Conservation (phyloP, 2,797 vertebrate genomes). For the Clarias pachynema region DNA sequence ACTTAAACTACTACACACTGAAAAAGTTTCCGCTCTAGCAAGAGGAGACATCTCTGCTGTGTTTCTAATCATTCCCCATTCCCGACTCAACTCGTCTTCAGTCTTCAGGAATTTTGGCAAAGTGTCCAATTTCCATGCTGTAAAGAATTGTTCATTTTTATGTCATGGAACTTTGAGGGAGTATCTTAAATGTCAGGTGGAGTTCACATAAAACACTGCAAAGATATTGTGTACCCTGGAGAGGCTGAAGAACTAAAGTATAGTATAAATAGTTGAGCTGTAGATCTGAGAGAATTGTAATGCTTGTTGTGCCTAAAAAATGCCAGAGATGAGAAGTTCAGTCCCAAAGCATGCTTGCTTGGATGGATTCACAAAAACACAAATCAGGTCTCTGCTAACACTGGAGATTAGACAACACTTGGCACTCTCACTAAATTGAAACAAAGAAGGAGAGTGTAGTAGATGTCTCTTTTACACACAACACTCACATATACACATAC, state of each 20-base stretch:
- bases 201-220: not conserved
- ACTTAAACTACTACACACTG: not conserved
- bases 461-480: conserved; percentile 10
- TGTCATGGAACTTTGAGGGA: conserved; percentile 15
- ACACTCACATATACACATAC: conserved; percentile 27
- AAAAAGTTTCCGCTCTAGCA: not conserved
- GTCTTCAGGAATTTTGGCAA: conserved; percentile 26
- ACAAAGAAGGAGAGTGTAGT: conserved; percentile 51
- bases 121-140: conserved; percentile 10
- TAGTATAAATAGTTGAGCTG: not conserved
- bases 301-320: not conserved
- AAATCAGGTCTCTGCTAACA: conserved; percentile 56
- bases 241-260: not conserved
- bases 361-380: not conserved
- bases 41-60: not conserved
- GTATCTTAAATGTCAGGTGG: conserved; percentile 1
- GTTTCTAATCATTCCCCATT: conserved; percentile 19
- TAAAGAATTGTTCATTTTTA: not conserved
- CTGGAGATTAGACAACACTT: conserved; percentile 53
- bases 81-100: not conserved
- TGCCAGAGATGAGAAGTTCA: not conserved
- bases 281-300: not conserved
- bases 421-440: conserved; percentile 56
- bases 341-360: not conserved
- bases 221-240: not conserved